Percentiles rank a stretch among this genome's conserved stretches.
phyloP scores from a whole-genome alignment of 2,113 vertebrate genomes.

The Telmatochromis sp. region DNA sequence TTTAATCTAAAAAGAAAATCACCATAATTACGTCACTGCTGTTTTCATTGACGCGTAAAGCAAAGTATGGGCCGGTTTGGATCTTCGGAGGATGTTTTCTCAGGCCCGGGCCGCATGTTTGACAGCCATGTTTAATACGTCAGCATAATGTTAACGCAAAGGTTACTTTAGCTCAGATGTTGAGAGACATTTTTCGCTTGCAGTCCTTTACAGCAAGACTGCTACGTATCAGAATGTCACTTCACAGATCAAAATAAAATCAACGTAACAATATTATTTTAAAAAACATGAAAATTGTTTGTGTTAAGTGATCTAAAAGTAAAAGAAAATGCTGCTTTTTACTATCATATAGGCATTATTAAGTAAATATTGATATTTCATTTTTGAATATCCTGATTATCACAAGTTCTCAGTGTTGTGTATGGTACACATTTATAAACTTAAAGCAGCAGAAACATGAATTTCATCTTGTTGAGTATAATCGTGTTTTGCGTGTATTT shows the following conservation, averaged over 20 bases:
- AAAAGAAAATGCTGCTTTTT: not conserved
- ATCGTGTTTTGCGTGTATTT: not conserved
- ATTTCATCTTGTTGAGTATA: rapidly evolving
- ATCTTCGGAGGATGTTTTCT: not conserved
- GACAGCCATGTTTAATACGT: not conserved
- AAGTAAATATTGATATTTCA: not conserved
- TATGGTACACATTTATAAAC: too few relatives aligned
- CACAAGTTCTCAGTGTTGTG: not conserved
- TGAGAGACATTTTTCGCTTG: rapidly evolving
- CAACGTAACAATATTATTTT: not conserved
- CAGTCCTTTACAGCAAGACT: rapidly evolving
- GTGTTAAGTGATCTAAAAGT: rapidly evolving
- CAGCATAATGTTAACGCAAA: not conserved
- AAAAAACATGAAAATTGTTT: not conserved
- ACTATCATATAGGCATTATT: not conserved
- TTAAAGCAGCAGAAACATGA: not conserved
- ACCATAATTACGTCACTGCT: not conserved
- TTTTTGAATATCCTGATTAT: not conserved
- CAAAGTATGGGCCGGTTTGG: not conserved
- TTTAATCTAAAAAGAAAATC: not conserved
- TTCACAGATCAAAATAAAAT: not conserved
- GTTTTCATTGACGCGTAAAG: not conserved
- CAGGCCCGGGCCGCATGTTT: not conserved
- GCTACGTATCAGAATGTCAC: not conserved
- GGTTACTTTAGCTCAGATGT: not conserved